These are phyloP conservation scores for Polydrusus tereticollis DNA, from an alignment of 2,888 invertebrate species.

Conservation along the genomic window DNA sequence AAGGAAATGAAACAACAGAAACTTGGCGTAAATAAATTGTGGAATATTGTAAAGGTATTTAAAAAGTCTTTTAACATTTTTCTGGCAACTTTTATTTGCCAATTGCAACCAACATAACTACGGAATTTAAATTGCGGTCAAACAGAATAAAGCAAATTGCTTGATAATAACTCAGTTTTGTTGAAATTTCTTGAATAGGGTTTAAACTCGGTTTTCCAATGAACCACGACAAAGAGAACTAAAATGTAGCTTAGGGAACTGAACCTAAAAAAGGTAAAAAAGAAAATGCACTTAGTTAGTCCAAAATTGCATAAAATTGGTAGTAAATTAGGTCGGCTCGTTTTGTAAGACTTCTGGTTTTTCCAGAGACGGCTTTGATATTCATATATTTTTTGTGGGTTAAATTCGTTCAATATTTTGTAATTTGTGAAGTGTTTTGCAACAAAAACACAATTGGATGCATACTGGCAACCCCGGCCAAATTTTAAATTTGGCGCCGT, in stretches of 20 bases:
- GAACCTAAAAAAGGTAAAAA: not conserved
- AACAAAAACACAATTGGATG: too few relatives aligned
- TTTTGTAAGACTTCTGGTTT: too few relatives aligned
- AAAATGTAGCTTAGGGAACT: not conserved
- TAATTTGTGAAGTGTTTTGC: too few relatives aligned
- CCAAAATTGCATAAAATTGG: too few relatives aligned
- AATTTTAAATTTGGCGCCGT: too few relatives aligned
- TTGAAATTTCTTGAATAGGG: not conserved
- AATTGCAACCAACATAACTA: not conserved
- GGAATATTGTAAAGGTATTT: slow-evolving; percentile 1
- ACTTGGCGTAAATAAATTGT: not conserved
- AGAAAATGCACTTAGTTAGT: too few relatives aligned
- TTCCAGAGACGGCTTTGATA: too few relatives aligned
- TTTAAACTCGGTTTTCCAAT: not conserved
- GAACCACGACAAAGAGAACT: not conserved
- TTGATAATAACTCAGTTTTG: not conserved
- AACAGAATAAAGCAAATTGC: not conserved
- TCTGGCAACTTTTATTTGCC: not conserved
- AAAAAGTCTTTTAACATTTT: not conserved
- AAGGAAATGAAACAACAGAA: not conserved
- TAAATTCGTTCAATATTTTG: too few relatives aligned
- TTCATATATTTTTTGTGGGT: too few relatives aligned
- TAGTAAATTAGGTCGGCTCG: too few relatives aligned
- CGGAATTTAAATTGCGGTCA: not conserved
- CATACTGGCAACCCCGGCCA: too few relatives aligned